A percentile compares a stretch with the other conserved stretches of the same genome.
These are phyloP conservation scores for Scelioninae gen. 1 DNA, from an alignment of 2,888 invertebrate species.

Conservation along the genomic window DNA sequence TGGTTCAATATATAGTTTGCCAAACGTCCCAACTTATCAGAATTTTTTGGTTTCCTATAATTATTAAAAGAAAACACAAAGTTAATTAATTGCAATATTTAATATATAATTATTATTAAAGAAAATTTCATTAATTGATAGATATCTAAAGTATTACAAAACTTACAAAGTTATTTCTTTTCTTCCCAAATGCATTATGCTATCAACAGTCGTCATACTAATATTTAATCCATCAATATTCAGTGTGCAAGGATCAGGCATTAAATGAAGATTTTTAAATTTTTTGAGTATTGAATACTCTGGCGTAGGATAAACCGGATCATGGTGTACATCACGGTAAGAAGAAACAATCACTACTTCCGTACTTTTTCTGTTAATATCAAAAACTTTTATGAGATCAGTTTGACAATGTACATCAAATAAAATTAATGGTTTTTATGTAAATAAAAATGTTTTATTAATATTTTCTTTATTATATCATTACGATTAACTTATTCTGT, in stretches of 20 bases:
- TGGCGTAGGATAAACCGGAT: constrained; percentile 93
- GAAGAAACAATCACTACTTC: constrained; percentile 91
- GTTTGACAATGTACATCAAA: not conserved
- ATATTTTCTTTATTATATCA: too few species aligned
- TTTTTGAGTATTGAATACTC: constrained; percentile 87
- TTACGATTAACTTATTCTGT: too few species aligned
- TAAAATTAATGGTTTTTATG: too few species aligned
- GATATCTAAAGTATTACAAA: not conserved
- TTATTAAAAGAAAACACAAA: constrained; percentile 3
- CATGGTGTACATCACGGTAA: constrained; percentile 90
- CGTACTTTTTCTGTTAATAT: constrained; percentile 86
- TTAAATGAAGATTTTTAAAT: constrained; percentile 86
- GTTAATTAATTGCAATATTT: not conserved
- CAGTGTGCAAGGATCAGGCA: constrained; percentile 93
- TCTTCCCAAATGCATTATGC: constrained; percentile 92
- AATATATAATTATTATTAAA: not conserved
- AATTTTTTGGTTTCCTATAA: constrained; percentile 83
- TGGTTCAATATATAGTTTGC: constrained; percentile 91
- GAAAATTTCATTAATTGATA: not conserved
- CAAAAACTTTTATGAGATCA: not conserved
- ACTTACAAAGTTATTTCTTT: constrained; percentile 91
- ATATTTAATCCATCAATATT: constrained; percentile 91
- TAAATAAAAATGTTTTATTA: too few species aligned
- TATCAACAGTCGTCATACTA: constrained; percentile 92
- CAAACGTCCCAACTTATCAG: constrained; percentile 90